Evolutionary conservation across 2,888 invertebrate genomes (phyloP).

Genomic region (Apeira syringaria): DNA sequence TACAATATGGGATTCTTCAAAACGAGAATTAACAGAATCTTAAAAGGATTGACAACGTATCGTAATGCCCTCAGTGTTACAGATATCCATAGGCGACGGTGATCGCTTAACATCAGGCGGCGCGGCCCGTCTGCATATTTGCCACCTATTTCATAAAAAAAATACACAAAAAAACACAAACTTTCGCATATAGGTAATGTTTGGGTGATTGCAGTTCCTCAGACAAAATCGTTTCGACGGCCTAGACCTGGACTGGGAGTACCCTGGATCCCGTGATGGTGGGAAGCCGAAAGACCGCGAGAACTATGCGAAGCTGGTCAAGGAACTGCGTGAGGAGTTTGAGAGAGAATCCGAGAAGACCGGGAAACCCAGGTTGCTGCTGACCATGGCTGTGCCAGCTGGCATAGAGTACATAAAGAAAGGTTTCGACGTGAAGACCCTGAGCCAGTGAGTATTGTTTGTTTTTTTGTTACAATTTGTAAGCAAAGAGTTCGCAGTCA

Average conservation of each 20-base stretch:
- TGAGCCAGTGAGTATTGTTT: constrained; percentile 89
- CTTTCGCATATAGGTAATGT: too few relatives aligned
- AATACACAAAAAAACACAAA: too few relatives aligned
- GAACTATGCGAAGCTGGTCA: constrained; percentile 94
- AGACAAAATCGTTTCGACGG: constrained; percentile 97
- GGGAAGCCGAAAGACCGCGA: constrained; percentile 91
- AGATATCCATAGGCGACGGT: too few relatives aligned
- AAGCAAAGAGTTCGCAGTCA: too few relatives aligned
- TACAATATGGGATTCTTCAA: too few relatives aligned
- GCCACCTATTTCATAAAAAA: too few relatives aligned
- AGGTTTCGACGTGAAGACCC: constrained; percentile 94
- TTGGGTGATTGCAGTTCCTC: constrained; percentile 86
- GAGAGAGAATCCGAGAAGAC: constrained; percentile 93
- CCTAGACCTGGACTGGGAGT: constrained; percentile 96
- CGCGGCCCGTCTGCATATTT: too few relatives aligned
- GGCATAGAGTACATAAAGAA: constrained; percentile 96
- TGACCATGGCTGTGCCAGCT: constrained; percentile 97
- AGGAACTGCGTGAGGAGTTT: constrained; percentile 95
- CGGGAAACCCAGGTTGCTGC: constrained; percentile 89
- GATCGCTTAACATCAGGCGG: too few relatives aligned
- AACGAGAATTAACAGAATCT: too few relatives aligned
- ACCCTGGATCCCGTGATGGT: constrained; percentile 92
- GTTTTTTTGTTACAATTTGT: too few relatives aligned
- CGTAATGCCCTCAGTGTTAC: too few relatives aligned
- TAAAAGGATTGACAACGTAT: too few relatives aligned